These are phyloP conservation scores for Reticulitermes speratus DNA, from an alignment of 1,140 invertebrate species.

Conservation along the genomic window DNA sequence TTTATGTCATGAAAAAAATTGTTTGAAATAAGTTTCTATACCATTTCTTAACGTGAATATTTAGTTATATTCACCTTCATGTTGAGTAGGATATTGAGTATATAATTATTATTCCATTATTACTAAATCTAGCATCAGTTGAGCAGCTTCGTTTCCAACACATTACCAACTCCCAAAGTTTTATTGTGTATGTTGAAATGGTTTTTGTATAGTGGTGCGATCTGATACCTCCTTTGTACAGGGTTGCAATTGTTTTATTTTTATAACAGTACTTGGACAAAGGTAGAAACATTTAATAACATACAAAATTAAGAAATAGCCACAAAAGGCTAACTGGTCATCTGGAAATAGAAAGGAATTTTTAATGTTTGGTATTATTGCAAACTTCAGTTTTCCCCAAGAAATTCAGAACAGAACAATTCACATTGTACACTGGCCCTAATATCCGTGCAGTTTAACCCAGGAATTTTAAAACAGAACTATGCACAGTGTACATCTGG, in stretches of 20 bases:
- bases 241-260: conserved; percentile 7
- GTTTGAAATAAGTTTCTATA: background rate
- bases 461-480: too few relatives aligned
- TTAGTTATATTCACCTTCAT: background rate
- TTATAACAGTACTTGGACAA: background rate
- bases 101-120: background rate
- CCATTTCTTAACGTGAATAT: background rate
- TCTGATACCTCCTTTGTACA: conserved; percentile 12
- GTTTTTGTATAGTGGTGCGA: background rate
- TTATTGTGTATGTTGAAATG: background rate
- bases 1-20: background rate
- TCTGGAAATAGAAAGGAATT: too few relatives aligned
- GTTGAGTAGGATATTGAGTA: background rate
- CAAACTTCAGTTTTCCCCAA: too few relatives aligned
- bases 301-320: background rate
- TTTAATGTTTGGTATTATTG: too few relatives aligned
- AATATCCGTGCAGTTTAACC: too few relatives aligned
- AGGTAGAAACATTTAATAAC: background rate
- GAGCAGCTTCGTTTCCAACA: conserved; percentile 18
- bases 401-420: too few relatives aligned
- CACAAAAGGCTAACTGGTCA: background rate
- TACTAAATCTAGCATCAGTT: background rate
- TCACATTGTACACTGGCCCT: too few relatives aligned
- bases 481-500: too few relatives aligned
- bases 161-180: conserved; percentile 13